Evolutionary conservation across 2,888 invertebrate genomes (phyloP).

Genomic region (Ctena decussata): DNA sequence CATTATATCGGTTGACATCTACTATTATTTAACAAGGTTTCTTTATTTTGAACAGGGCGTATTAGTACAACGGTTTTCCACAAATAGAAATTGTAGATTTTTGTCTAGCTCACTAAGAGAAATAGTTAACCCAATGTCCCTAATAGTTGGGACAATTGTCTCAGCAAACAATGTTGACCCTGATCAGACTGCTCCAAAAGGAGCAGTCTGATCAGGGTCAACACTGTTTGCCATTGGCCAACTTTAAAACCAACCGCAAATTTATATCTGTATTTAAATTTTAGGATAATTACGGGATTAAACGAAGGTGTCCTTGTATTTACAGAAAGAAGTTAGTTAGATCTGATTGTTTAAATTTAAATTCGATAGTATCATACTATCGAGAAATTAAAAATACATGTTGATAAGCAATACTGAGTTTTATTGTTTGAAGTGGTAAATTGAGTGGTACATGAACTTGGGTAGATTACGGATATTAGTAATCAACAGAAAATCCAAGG

Average conservation of each 20-base stretch:
- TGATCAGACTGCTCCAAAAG: too few species aligned
- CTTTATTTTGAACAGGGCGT: background rate
- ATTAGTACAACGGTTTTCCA: background rate
- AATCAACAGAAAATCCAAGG: background rate
- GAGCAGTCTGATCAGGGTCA: too few species aligned
- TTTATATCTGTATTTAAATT: too few species aligned
- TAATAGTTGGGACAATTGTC: too few species aligned
- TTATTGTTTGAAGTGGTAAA: background rate
- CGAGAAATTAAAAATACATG: background rate
- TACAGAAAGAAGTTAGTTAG: too few species aligned
- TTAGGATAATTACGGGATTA: too few species aligned
- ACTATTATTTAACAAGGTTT: constrained; percentile 6
- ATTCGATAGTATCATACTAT: too few species aligned
- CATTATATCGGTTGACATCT: constrained; percentile 11
- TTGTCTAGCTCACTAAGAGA: background rate
- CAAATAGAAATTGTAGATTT: background rate
- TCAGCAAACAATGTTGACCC: too few species aligned
- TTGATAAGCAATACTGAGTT: background rate
- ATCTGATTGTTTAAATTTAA: background rate
- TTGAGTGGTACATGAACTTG: background rate
- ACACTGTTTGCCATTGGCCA: too few species aligned
- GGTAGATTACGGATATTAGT: background rate
- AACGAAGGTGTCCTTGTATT: too few species aligned
- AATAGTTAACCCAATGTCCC: too few species aligned
- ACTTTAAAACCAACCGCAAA: too few species aligned